Percentiles rank a stretch among this genome's conserved stretches.
Evolutionary conservation across 2,797 vertebrate genomes (phyloP).

Genomic region (Microctenopoma lineatum): DNA sequence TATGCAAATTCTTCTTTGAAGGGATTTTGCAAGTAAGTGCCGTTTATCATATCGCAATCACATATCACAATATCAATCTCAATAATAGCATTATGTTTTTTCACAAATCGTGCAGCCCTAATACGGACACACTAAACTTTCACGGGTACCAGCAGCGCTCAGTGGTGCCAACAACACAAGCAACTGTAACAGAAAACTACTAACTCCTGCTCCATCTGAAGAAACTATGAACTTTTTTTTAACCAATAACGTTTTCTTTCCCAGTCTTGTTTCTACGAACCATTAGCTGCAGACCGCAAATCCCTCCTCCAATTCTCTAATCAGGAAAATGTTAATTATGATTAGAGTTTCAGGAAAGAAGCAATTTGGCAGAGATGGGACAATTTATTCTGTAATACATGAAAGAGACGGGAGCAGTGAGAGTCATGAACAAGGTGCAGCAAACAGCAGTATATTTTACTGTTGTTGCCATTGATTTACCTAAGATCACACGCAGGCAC

Average conservation of each 20-base stretch:
- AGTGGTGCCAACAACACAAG: no score
- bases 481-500: slow-evolving; percentile 11
- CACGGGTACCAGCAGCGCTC: no score
- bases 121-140: no score
- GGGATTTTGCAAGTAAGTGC: no score
- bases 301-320: slow-evolving; percentile 16
- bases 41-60: no score
- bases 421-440: background rate
- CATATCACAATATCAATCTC: no score
- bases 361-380: slow-evolving; percentile 11
- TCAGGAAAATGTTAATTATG: slow-evolving; percentile 49
- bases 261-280: background rate
- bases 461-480: slow-evolving; percentile 33
- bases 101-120: no score
- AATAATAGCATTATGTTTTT: no score
- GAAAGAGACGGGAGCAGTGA: slow-evolving; percentile 14
- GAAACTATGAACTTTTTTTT: background rate
- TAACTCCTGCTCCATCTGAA: no score
- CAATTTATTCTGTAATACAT: slow-evolving; percentile 3
- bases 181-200: no score
- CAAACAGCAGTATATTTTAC: background rate
- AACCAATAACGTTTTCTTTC: background rate
- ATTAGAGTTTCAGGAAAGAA: slow-evolving; percentile 23
- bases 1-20: no score
- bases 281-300: slow-evolving; percentile 28